Evolutionary conservation across 2,797 vertebrate species (phyloP).

Genomic region (Eidolon dupreanum): DNA sequence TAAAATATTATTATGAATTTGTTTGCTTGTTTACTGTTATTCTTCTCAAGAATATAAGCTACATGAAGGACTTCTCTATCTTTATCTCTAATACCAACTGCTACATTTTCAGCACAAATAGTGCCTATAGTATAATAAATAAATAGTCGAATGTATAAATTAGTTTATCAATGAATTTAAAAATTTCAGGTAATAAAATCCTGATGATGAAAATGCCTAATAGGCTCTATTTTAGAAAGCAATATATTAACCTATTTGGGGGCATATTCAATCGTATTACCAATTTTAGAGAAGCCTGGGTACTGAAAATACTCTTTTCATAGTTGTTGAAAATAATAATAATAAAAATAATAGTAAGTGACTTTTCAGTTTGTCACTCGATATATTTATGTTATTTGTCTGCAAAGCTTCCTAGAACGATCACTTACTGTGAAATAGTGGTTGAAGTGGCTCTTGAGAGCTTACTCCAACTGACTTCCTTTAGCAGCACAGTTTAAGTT

Average conservation of each 20-base stretch:
- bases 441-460: not conserved
- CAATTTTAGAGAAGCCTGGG: not conserved
- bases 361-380: constrained; percentile 26
- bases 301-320: not conserved
- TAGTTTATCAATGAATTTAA: not conserved
- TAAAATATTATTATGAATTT: not conserved
- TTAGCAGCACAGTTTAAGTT: not conserved
- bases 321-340: not conserved
- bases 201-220: not conserved
- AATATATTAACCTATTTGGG: not conserved
- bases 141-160: not conserved
- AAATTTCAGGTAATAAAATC: not conserved
- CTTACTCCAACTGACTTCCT: not conserved
- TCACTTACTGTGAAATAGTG: not conserved
- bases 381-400: not conserved
- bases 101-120: not conserved
- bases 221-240: not conserved
- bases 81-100: not conserved
- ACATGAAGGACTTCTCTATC: not conserved
- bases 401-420: not conserved
- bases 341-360: constrained; percentile 21
- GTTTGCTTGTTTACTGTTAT: not conserved
- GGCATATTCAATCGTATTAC: not conserved
- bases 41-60: not conserved
- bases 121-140: not conserved